Evolutionary conservation across 2,888 invertebrate species (phyloP).

Genomic region (Rhyacophila evoluta): DNA sequence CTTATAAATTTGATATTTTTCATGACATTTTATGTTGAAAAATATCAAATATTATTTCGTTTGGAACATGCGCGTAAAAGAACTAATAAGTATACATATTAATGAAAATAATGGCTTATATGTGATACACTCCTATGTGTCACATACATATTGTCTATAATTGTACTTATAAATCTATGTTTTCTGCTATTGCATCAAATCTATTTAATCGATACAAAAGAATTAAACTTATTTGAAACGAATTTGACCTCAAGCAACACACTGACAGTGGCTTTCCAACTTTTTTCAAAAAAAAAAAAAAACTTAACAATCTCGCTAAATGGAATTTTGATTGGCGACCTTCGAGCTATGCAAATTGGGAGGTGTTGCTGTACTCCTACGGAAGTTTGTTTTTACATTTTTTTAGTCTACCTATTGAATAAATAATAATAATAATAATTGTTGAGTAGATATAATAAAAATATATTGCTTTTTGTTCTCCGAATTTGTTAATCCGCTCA

Average conservation of each 20-base stretch:
- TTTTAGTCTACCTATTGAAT: constrained; percentile 20
- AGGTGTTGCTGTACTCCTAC: constrained; percentile 20
- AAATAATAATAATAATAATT: constrained; percentile 8
- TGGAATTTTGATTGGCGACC: constrained; percentile 31
- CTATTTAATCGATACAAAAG: background rate
- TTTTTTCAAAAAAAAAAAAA: background rate
- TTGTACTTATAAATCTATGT: no score
- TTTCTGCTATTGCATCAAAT: no score
- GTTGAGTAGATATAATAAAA: constrained; percentile 1
- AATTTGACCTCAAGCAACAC: background rate
- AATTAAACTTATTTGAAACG: background rate
- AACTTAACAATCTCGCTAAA: background rate
- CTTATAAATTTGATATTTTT: no score
- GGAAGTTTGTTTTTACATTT: constrained; percentile 25
- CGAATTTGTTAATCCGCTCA: constrained; percentile 14
- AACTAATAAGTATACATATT: no score
- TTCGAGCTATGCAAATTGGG: constrained; percentile 20
- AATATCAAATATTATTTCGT: no score
- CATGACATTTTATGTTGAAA: no score
- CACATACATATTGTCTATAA: no score
- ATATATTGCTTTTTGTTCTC: constrained; percentile 22
- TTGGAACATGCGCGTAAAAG: no score
- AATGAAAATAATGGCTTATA: no score
- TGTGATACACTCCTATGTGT: no score
- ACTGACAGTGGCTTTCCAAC: background rate